A percentile compares a stretch with the other conserved stretches of the same genome.
Evolutionary conservation across 2,113 vertebrate genomes (phyloP).

Genomic region (Petroica traversi): DNA sequence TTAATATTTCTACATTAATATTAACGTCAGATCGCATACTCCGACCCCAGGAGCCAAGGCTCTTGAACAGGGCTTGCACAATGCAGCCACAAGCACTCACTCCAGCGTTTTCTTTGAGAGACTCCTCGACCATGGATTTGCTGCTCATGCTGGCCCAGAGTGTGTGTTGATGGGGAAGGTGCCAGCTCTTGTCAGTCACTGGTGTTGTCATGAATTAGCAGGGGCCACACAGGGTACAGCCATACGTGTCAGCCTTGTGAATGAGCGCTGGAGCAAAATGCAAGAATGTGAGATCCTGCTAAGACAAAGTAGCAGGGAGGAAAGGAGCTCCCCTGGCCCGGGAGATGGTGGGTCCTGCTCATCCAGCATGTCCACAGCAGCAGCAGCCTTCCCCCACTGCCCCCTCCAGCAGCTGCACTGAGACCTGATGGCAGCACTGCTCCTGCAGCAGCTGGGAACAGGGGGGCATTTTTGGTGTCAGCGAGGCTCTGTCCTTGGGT

Average conservation of each 20-base stretch:
- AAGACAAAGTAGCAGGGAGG: background rate
- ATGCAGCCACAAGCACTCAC: background rate
- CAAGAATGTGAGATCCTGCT: background rate
- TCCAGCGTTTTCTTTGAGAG: background rate
- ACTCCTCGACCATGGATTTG: background rate
- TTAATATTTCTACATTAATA: slow-evolving; percentile 6
- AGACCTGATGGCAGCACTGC: background rate
- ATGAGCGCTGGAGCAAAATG: slow-evolving; percentile 37
- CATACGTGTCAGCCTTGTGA: slow-evolving; percentile 45
- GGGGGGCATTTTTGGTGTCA: background rate
- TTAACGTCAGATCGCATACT: background rate
- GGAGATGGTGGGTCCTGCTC: background rate
- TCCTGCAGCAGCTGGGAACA: background rate
- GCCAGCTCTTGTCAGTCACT: slow-evolving; percentile 53
- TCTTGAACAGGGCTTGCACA: background rate
- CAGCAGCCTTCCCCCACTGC: background rate
- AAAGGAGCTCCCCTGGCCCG: background rate
- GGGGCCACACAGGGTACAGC: slow-evolving; percentile 4
- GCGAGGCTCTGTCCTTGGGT: background rate
- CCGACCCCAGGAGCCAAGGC: background rate
- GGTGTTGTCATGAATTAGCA: slow-evolving; percentile 54
- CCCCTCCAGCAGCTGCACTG: background rate
- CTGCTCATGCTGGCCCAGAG: slow-evolving; percentile 34
- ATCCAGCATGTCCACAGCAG: background rate
- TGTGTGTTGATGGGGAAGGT: slow-evolving; percentile 32